These are phyloP conservation scores for Cataglyphis livida DNA, from an alignment of 2,888 invertebrate genomes.

Conservation along the genomic window DNA sequence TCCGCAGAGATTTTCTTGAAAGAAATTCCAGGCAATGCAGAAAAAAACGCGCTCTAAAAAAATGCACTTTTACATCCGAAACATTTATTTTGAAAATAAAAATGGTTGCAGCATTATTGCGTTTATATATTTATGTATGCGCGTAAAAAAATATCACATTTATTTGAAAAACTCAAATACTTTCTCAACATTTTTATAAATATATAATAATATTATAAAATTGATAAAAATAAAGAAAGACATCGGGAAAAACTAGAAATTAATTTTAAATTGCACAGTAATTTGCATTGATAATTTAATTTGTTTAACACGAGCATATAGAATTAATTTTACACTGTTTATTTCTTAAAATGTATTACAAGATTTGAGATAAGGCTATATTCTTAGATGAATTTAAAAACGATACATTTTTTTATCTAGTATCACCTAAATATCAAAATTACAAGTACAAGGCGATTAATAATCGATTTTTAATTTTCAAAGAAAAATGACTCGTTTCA, in stretches of 20 bases:
- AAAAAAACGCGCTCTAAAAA: background rate
- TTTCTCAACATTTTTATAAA: background rate
- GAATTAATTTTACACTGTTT: background rate
- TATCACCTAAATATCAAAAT: background rate
- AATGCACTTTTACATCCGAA: background rate
- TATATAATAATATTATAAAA: background rate
- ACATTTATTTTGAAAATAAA: background rate
- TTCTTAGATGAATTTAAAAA: background rate
- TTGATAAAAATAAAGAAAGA: background rate
- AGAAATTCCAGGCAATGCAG: slow-evolving; percentile 18
- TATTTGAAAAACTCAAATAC: background rate
- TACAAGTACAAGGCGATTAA: background rate
- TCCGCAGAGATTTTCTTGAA: slow-evolving; percentile 39
- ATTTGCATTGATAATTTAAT: background rate
- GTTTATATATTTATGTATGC: background rate
- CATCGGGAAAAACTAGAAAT: background rate
- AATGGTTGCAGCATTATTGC: background rate
- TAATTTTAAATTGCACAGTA: background rate
- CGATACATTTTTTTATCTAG: background rate
- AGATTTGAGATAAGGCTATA: background rate
- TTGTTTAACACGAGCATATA: background rate
- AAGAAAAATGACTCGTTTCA: background rate
- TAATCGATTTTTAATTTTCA: background rate
- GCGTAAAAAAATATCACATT: background rate
- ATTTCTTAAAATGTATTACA: background rate